These are phyloP conservation scores for Theristicus caerulescens DNA, from an alignment of 2,113 vertebrate species.

Conservation along the genomic window DNA sequence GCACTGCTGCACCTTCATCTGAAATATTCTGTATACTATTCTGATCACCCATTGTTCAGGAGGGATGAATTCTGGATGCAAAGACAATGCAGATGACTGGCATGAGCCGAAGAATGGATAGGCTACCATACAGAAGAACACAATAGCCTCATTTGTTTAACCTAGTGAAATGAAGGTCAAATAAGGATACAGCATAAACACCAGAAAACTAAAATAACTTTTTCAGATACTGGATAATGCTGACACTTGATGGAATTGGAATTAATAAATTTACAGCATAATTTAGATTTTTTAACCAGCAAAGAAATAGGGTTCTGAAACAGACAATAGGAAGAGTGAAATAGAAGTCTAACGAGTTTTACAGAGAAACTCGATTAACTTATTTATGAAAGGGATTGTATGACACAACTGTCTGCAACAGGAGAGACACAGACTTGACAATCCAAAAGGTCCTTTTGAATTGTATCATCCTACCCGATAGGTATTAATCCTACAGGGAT, in stretches of 20 bases:
- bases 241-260: neutral
- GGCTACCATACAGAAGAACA: neutral
- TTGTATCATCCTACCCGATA: neutral
- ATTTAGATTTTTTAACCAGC: neutral
- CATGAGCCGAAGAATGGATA: neutral
- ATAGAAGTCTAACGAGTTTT: neutral
- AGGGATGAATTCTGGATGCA: neutral
- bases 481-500: neutral
- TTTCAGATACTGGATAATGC: neutral
- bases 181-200: neutral
- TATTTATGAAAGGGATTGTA: neutral
- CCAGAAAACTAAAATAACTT: neutral
- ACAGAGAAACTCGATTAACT: neutral
- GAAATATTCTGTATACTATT: neutral
- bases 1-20: neutral
- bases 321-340: neutral
- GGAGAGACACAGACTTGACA: neutral
- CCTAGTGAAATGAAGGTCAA: neutral
- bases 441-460: neutral
- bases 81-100: neutral
- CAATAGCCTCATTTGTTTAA: neutral
- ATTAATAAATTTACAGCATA: neutral
- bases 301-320: neutral
- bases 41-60: neutral
- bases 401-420: neutral